Evolutionary conservation across 2,113 vertebrate species (phyloP).

Genomic region (Polyodon spathula): DNA sequence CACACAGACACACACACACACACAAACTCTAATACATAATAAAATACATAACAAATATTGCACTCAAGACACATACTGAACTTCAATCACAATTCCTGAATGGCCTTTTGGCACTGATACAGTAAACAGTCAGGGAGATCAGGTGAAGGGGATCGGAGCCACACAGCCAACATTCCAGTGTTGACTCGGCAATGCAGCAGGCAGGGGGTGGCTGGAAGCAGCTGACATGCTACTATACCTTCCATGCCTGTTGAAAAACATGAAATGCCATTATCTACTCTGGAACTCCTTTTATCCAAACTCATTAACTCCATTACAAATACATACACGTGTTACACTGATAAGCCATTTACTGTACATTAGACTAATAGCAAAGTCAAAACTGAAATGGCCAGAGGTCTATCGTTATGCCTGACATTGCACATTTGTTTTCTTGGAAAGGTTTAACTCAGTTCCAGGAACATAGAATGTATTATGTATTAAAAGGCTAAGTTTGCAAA

Average conservation of each 20-base stretch:
- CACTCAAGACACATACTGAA: constrained; percentile 5
- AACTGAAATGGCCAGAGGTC: too few relatives aligned
- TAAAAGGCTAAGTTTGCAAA: too few relatives aligned
- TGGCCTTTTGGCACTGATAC: constrained; percentile 78
- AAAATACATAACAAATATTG: constrained; percentile 9
- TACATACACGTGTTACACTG: too few relatives aligned
- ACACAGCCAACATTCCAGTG: constrained; percentile 59
- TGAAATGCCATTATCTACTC: not conserved
- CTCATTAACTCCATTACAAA: too few relatives aligned
- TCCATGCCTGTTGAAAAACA: constrained; percentile 61
- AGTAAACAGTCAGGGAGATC: constrained; percentile 77
- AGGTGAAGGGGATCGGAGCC: constrained; percentile 77
- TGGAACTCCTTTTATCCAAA: not conserved
- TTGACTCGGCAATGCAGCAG: constrained; percentile 80
- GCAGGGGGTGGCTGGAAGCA: constrained; percentile 68
- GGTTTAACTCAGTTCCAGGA: too few relatives aligned
- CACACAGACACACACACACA: constrained; percentile 1
- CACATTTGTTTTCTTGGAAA: too few relatives aligned
- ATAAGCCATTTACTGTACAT: too few relatives aligned
- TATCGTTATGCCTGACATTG: too few relatives aligned
- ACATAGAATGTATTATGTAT: too few relatives aligned
- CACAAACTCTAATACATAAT: not conserved
- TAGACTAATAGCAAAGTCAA: too few relatives aligned
- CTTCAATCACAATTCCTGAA: constrained; percentile 56
- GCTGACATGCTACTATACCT: constrained; percentile 73